Percentiles rank a stretch among this genome's conserved stretches.
Conservation (phyloP, 2,797 vertebrate genomes). For the Staurois parvus region DNA sequence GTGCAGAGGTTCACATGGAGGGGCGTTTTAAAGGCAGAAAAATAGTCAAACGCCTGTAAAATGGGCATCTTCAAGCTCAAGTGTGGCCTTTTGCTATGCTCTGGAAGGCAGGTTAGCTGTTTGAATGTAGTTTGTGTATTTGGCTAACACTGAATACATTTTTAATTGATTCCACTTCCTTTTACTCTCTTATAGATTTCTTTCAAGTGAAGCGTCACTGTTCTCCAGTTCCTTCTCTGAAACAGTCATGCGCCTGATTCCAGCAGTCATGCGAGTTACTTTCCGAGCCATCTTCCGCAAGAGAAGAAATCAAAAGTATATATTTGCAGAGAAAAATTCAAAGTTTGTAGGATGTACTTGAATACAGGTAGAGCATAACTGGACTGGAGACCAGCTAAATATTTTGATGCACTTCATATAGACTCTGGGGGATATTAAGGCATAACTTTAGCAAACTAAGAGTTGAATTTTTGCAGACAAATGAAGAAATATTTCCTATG, state of each 20-base stretch:
- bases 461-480: not conserved
- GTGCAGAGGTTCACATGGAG: no score
- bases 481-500: slow-evolving; percentile 16
- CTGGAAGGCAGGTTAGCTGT: not conserved
- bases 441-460: not conserved
- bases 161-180: not conserved
- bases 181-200: slow-evolving; percentile 83
- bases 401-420: slow-evolving; percentile 31
- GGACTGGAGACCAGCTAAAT: slow-evolving; percentile 1
- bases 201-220: slow-evolving; percentile 84
- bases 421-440: slow-evolving; percentile 1
- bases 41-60: no score
- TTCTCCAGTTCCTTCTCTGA: slow-evolving; percentile 65
- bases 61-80: no score
- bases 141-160: not conserved
- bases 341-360: slow-evolving; percentile 26
- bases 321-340: slow-evolving; percentile 8
- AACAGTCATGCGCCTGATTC: not conserved
- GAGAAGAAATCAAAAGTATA: slow-evolving; percentile 9
- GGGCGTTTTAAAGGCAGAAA: no score
- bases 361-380: slow-evolving; percentile 30
- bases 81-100: no score
- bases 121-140: not conserved
- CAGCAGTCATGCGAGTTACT: not conserved
- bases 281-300: slow-evolving; percentile 29